These are phyloP conservation scores for Eupeodes corollae DNA, from an alignment of 1,140 invertebrate species.

Conservation along the genomic window DNA sequence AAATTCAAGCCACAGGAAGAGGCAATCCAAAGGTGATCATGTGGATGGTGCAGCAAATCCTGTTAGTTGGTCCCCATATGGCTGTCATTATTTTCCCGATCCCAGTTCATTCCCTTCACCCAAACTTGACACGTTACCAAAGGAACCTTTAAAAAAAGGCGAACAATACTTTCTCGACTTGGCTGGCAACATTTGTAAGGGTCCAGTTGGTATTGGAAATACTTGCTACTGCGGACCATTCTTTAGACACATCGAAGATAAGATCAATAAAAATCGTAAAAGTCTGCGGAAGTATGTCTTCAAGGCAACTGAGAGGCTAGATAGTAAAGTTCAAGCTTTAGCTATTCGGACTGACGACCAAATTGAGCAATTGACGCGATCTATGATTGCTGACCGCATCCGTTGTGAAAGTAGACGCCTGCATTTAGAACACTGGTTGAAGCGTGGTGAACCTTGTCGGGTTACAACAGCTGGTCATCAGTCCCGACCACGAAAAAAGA, in stretches of 20 bases:
- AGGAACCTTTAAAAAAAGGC: slow-evolving; percentile 73
- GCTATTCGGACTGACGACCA: slow-evolving; percentile 66
- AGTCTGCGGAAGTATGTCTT: slow-evolving; percentile 76
- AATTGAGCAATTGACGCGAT: slow-evolving; percentile 55
- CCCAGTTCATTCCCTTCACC: slow-evolving; percentile 72
- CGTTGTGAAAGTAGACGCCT: slow-evolving; percentile 52
- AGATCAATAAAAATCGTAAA: slow-evolving; percentile 71
- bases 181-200: slow-evolving; percentile 92
- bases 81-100: slow-evolving; percentile 78
- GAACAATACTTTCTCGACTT: slow-evolving; percentile 92
- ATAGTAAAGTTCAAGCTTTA: slow-evolving; percentile 76
- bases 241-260: slow-evolving; percentile 76
- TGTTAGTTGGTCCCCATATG: slow-evolving; percentile 72
- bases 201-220: slow-evolving; percentile 78
- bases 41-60: slow-evolving; percentile 36
- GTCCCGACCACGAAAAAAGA: slow-evolving; percentile 43
- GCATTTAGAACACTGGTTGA: slow-evolving; percentile 57
- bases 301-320: slow-evolving; percentile 64
- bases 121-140: slow-evolving; percentile 69
- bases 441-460: slow-evolving; percentile 45
- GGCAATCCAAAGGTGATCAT: slow-evolving; percentile 34
- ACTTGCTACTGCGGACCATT: slow-evolving; percentile 66
- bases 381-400: slow-evolving; percentile 50
- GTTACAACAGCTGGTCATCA: slow-evolving; percentile 45
- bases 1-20: slow-evolving; percentile 16